Conservation (phyloP, 2,888 invertebrate species). For the Caenorhabditis sinica region DNA sequence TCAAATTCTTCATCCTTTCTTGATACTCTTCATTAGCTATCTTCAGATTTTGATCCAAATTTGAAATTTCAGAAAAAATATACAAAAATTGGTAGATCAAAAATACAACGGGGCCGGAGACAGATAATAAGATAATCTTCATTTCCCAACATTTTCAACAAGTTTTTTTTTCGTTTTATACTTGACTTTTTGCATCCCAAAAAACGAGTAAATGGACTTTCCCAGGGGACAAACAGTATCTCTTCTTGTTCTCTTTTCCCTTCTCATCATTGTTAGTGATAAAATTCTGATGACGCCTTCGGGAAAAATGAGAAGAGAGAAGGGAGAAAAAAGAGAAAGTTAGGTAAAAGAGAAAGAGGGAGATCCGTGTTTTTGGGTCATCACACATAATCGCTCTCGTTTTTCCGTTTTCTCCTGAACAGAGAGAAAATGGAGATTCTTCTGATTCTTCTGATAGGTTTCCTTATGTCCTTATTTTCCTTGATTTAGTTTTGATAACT, state of each 20-base stretch:
- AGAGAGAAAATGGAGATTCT: neutral
- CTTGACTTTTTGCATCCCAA: too few species aligned
- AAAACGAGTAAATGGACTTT: too few species aligned
- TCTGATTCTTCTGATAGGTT: slow-evolving; percentile 6
- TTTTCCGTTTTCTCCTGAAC: slow-evolving; percentile 28
- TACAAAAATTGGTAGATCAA: too few species aligned
- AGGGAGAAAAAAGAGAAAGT: slow-evolving; percentile 31
- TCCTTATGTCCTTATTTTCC: slow-evolving; percentile 10
- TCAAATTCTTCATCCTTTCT: neutral
- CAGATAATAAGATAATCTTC: too few species aligned
- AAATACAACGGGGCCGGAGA: too few species aligned
- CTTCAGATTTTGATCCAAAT: slow-evolving; percentile 2
- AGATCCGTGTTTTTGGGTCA: slow-evolving; percentile 60
- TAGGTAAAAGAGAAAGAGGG: slow-evolving; percentile 8
- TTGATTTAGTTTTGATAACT: neutral
- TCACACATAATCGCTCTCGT: slow-evolving; percentile 44
- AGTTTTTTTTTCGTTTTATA: too few species aligned
- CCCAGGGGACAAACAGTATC: too few species aligned
- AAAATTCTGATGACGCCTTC: neutral
- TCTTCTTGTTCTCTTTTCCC: neutral
- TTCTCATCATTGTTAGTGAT: slow-evolving; percentile 18
- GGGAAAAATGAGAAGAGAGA: neutral
- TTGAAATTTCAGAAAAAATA: neutral
- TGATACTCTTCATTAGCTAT: slow-evolving; percentile 19
- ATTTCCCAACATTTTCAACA: too few species aligned